phyloP scores from a whole-genome alignment of 2,113 vertebrate species.

The Meriones unguiculatus region DNA sequence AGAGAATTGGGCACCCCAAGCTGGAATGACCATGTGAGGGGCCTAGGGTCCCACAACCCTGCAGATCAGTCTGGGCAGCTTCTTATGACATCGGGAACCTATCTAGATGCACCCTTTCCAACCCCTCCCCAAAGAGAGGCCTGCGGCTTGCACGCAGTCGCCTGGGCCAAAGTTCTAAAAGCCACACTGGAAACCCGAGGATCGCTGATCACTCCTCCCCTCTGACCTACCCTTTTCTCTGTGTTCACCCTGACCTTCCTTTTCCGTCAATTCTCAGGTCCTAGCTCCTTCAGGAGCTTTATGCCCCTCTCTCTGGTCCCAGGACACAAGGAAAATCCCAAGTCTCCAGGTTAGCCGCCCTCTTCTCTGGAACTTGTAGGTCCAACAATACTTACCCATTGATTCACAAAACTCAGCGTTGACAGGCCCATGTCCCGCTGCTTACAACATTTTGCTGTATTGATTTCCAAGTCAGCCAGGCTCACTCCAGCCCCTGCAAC shows the following conservation, averaged over 20 bases:
- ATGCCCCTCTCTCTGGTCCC: not conserved
- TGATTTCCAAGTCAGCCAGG: not conserved
- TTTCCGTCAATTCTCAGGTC: not conserved
- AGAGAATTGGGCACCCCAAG: not conserved
- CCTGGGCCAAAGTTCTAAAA: not conserved
- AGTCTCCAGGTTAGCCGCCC: not conserved
- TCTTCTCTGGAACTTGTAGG: conserved; percentile 13
- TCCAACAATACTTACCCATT: not conserved
- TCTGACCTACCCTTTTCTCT: not conserved
- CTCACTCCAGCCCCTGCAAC: not conserved
- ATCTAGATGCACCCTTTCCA: not conserved
- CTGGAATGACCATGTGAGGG: not conserved
- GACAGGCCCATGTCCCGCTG: not conserved
- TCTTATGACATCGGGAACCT: not conserved
- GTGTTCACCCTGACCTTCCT: not conserved
- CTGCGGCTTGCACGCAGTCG: not conserved
- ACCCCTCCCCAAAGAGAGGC: not conserved
- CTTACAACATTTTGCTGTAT: not conserved
- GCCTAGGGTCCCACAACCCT: not conserved
- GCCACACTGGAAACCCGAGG: not conserved
- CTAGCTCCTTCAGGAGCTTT: not conserved
- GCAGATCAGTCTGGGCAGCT: not conserved
- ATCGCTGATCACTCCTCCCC: not conserved
- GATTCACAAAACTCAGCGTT: not conserved
- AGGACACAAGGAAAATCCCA: not conserved